These are phyloP conservation scores for Octodonta nipae DNA, from an alignment of 2,888 invertebrate species.

Conservation along the genomic window DNA sequence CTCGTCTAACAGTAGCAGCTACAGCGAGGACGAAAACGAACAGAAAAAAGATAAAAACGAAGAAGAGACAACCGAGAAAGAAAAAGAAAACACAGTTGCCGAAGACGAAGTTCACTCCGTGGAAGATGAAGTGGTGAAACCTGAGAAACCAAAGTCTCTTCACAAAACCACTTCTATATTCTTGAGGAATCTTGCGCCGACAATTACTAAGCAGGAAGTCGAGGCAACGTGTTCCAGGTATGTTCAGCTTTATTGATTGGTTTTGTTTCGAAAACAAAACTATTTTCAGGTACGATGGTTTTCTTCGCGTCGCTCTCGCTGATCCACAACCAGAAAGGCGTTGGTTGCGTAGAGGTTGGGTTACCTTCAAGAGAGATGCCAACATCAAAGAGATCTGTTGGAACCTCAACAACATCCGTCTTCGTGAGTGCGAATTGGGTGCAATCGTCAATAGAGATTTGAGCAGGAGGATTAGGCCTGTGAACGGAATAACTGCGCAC, in stretches of 20 bases:
- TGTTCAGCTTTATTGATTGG: no score
- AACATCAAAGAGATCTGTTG: constrained; percentile 99
- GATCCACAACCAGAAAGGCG: constrained; percentile 93
- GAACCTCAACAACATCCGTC: constrained; percentile 90
- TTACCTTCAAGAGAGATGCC: constrained; percentile 89
- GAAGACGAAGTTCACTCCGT: constrained; percentile 26
- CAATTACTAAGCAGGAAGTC: constrained; percentile 91
- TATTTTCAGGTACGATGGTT: constrained; percentile 70
- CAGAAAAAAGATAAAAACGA: constrained; percentile 26
- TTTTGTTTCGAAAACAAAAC: not conserved
- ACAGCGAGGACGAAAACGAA: constrained; percentile 29
- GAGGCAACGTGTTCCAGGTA: constrained; percentile 55
- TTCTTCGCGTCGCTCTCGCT: constrained; percentile 86
- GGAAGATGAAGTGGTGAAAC: constrained; percentile 37
- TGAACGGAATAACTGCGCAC: constrained; percentile 81
- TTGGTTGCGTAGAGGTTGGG: constrained; percentile 96
- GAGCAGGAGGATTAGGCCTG: constrained; percentile 81
- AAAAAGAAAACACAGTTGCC: constrained; percentile 25
- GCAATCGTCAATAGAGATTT: constrained; percentile 95
- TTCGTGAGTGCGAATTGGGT: constrained; percentile 81
- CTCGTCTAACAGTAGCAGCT: constrained; percentile 30
- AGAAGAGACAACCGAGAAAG: constrained; percentile 27
- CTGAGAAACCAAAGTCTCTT: constrained; percentile 52
- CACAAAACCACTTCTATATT: constrained; percentile 97
- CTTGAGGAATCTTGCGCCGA: constrained; percentile 85